These are phyloP conservation scores for Psilanteris sp. DNA, from an alignment of 1,140 invertebrate species.

Conservation along the genomic window DNA sequence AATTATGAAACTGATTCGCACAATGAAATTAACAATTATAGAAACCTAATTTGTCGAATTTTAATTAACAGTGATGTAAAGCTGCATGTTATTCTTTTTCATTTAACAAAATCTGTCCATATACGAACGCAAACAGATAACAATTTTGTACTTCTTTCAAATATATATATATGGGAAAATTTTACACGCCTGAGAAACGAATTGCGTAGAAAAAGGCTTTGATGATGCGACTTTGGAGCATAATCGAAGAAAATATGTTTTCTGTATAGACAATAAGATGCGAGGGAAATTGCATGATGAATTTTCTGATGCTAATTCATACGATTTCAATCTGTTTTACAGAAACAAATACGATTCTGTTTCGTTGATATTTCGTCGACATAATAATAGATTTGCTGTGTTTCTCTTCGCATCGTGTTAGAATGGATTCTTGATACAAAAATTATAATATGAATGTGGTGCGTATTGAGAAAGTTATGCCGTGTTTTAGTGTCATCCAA, in stretches of 20 bases:
- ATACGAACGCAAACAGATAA: too few species aligned
- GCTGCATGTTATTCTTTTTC: not conserved
- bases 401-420: too few species aligned
- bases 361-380: slow-evolving; percentile 24
- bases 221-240: slow-evolving; percentile 6
- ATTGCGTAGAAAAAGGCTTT: slow-evolving; percentile 18
- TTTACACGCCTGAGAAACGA: slow-evolving; percentile 15
- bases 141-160: too few species aligned
- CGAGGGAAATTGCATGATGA: slow-evolving; percentile 39
- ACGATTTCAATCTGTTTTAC: slow-evolving; percentile 38
- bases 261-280: slow-evolving; percentile 29
- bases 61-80: slow-evolving; percentile 50
- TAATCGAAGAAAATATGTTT: slow-evolving; percentile 27
- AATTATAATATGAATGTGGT: too few species aligned
- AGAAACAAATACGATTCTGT: slow-evolving; percentile 1
- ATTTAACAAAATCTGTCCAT: too few species aligned
- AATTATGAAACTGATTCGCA: slow-evolving; percentile 52
- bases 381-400: too few species aligned
- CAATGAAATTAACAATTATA: slow-evolving; percentile 29
- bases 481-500: slow-evolving; percentile 31
- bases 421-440: too few species aligned
- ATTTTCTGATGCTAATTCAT: slow-evolving; percentile 50
- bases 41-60: slow-evolving; percentile 29
- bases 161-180: slow-evolving; percentile 27
- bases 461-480: slow-evolving; percentile 25